Evolutionary conservation across 2,797 vertebrate genomes (phyloP).

Genomic region (Poecilia gillii): DNA sequence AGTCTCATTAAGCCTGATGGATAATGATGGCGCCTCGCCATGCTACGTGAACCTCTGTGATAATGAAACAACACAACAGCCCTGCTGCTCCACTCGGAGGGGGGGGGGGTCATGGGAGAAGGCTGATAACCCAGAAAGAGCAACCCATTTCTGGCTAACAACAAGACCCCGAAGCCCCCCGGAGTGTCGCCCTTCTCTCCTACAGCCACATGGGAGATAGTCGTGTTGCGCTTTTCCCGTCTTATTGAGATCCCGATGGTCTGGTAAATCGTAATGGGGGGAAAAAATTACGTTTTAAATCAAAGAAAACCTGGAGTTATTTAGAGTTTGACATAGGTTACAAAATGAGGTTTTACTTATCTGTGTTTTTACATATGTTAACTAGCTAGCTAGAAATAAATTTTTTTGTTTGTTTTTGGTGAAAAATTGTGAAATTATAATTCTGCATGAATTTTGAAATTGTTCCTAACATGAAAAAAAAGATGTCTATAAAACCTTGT

Average conservation of each 20-base stretch:
- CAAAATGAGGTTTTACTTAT: background rate
- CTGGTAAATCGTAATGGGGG: slow-evolving; percentile 35
- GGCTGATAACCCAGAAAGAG: slow-evolving; percentile 75
- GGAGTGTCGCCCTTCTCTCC: slow-evolving; percentile 64
- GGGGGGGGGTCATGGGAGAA: slow-evolving; percentile 66
- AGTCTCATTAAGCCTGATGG: slow-evolving; percentile 98
- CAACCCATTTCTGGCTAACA: slow-evolving; percentile 70
- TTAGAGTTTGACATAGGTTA: slow-evolving; percentile 9
- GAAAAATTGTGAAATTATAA: too few relatives aligned
- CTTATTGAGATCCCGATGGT: slow-evolving; percentile 51
- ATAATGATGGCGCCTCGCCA: slow-evolving; percentile 89
- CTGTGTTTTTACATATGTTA: background rate
- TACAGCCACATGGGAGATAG: slow-evolving; percentile 49
- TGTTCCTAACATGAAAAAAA: too few relatives aligned
- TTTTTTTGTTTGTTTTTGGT: too few relatives aligned
- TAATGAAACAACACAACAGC: slow-evolving; percentile 92
- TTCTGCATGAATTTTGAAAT: too few relatives aligned
- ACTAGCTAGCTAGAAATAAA: too few relatives aligned
- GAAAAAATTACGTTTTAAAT: too few relatives aligned
- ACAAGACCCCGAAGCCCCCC: slow-evolving; percentile 70
- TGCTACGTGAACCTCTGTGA: slow-evolving; percentile 95
- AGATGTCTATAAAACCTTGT: too few relatives aligned
- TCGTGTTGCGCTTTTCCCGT: slow-evolving; percentile 42
- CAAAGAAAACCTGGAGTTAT: background rate
- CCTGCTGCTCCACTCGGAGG: slow-evolving; percentile 65